Evolutionary conservation across 2,797 vertebrate genomes (phyloP).

Genomic region (Molothrus ater): DNA sequence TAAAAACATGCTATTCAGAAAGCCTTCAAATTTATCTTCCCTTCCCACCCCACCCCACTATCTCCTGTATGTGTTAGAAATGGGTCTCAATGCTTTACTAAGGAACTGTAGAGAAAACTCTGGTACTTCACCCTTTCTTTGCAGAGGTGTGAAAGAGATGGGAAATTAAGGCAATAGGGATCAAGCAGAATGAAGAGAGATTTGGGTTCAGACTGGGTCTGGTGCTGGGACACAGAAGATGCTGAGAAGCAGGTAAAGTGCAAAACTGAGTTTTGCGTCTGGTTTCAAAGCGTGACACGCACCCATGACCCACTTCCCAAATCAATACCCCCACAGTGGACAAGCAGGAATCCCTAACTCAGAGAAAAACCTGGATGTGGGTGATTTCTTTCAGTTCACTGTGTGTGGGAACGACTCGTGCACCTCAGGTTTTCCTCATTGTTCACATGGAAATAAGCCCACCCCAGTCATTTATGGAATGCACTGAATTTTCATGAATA

Average conservation of each 20-base stretch:
- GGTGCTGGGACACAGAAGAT: neutral
- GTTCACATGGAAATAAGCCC: neutral
- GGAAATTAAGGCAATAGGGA: neutral
- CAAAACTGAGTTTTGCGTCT: neutral
- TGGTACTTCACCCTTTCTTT: neutral
- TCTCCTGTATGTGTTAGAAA: neutral
- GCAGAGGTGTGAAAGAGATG: neutral
- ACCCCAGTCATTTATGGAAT: neutral
- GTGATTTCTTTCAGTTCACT: neutral
- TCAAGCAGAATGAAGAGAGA: neutral
- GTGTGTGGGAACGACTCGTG: neutral
- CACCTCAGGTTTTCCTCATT: neutral
- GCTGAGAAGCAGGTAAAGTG: neutral
- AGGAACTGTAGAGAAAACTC: neutral
- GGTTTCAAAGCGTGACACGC: fast-evolving
- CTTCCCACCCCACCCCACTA: neutral
- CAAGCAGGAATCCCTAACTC: neutral
- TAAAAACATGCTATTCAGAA: neutral
- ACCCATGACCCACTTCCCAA: neutral
- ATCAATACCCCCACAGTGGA: neutral
- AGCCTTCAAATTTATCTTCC: neutral
- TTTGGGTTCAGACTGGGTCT: neutral
- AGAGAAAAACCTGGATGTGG: neutral
- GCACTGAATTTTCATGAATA: neutral
- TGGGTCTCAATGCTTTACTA: neutral